phyloP scores from a whole-genome alignment of 2,888 invertebrate species.

The Timema cristinae region DNA sequence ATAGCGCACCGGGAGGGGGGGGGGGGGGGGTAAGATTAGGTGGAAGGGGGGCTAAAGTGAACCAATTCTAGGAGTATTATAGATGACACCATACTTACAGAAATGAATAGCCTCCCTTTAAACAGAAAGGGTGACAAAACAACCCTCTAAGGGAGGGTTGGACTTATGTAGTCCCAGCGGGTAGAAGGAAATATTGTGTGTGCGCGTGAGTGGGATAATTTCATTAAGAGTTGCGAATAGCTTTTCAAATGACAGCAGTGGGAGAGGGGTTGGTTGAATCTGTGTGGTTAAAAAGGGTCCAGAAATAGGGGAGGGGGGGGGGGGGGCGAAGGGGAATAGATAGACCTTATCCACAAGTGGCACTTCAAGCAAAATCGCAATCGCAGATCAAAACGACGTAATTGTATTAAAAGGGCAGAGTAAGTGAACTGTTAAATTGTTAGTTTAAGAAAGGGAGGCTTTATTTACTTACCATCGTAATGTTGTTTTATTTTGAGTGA shows the following conservation, averaged over 20 bases:
- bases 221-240: constrained; percentile 49
- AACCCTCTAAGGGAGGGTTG: constrained; percentile 1
- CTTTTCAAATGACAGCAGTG: constrained; percentile 30
- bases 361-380: neutral
- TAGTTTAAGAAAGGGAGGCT: too few relatives aligned
- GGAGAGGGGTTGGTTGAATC: constrained; percentile 9
- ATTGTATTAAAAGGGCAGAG: too few relatives aligned
- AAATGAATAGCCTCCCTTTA: too few relatives aligned
- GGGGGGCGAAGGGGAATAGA: constrained; percentile 12
- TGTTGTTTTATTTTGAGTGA: too few relatives aligned
- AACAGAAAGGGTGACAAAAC: neutral
- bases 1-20: too few relatives aligned
- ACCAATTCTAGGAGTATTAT: too few relatives aligned
- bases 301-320: constrained; percentile 14
- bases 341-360: constrained; percentile 14
- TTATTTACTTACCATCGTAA: too few relatives aligned
- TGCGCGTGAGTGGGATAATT: constrained; percentile 45
- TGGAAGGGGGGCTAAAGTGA: too few relatives aligned
- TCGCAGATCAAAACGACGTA: too few relatives aligned
- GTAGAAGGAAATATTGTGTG: neutral
- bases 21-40: too few relatives aligned
- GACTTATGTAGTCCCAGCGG: constrained; percentile 8
- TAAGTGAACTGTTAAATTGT: too few relatives aligned
- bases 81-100: too few relatives aligned
- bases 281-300: neutral